Evolutionary conservation across 2,113 vertebrate species (phyloP).

Genomic region (Eudyptes chrysolophus): DNA sequence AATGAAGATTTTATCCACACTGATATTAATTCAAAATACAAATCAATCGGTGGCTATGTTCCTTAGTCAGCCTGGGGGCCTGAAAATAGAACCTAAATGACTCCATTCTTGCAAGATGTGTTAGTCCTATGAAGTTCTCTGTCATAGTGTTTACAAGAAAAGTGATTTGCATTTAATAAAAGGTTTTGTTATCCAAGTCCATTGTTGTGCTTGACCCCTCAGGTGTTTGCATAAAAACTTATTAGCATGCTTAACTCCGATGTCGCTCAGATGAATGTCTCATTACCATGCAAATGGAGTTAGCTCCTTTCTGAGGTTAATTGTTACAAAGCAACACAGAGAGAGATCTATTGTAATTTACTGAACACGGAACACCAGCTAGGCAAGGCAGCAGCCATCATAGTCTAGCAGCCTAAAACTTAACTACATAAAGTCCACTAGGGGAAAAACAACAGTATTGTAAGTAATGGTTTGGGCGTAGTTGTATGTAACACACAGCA

Average conservation of each 20-base stretch:
- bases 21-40: not conserved
- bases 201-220: constrained; percentile 47
- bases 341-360: not conserved
- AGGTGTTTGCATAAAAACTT: constrained; percentile 62
- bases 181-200: constrained; percentile 23
- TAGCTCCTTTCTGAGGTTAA: constrained; percentile 37
- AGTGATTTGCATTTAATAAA: constrained; percentile 64
- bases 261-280: constrained; percentile 38
- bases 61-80: not conserved
- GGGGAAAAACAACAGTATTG: not conserved
- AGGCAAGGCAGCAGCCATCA: not conserved
- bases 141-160: constrained; percentile 18
- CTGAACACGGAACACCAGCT: not conserved
- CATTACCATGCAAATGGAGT: constrained; percentile 62
- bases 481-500: not conserved
- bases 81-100: not conserved
- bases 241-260: constrained; percentile 43
- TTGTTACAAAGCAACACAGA: constrained; percentile 34
- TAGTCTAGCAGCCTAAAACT: not conserved
- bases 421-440: not conserved
- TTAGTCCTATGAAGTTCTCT: not conserved
- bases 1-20: not conserved
- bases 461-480: not conserved
- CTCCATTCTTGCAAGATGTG: not conserved
- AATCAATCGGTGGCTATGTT: not conserved